These are phyloP conservation scores for Abscondita cerata DNA, from an alignment of 2,888 invertebrate species.

Conservation along the genomic window DNA sequence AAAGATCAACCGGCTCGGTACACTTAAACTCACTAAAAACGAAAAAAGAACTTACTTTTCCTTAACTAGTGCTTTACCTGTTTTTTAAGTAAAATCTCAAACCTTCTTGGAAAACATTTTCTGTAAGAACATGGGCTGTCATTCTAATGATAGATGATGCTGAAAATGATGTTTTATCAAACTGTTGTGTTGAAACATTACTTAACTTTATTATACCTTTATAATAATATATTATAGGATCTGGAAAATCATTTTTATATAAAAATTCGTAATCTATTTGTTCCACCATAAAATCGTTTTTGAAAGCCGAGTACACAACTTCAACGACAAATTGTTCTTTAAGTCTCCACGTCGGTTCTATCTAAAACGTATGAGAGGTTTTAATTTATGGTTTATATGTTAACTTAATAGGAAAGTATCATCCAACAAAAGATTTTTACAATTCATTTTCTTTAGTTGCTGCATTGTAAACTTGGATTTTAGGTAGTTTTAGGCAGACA, in stretches of 20 bases:
- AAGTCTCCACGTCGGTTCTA: constrained; percentile 15
- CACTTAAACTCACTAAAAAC: constrained; percentile 35
- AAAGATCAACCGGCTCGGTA: constrained; percentile 48
- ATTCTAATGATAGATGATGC: constrained; percentile 7
- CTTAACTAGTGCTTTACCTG: not conserved
- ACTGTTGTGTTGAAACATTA: not conserved
- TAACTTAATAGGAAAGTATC: too few relatives aligned
- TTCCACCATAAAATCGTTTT: constrained; percentile 62
- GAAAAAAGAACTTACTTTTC: not conserved
- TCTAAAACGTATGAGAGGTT: too few relatives aligned
- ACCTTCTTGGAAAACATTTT: constrained; percentile 8
- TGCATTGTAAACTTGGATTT: too few relatives aligned
- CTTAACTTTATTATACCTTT: constrained; percentile 1
- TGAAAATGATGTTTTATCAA: not conserved
- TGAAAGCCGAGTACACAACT: constrained; percentile 62
- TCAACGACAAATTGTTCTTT: constrained; percentile 12
- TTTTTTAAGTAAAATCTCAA: constrained; percentile 14
- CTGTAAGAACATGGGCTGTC: constrained; percentile 14
- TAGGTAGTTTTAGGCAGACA: too few relatives aligned
- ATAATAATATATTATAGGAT: not conserved
- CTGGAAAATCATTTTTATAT: constrained; percentile 63
- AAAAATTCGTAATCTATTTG: constrained; percentile 61
- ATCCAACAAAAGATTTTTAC: too few relatives aligned
- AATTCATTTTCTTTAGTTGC: too few relatives aligned
- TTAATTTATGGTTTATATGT: too few relatives aligned